A percentile compares a stretch with the other conserved stretches of the same genome.
phyloP scores from a whole-genome alignment of 2,888 invertebrate species.

The Catocala fraxini region DNA sequence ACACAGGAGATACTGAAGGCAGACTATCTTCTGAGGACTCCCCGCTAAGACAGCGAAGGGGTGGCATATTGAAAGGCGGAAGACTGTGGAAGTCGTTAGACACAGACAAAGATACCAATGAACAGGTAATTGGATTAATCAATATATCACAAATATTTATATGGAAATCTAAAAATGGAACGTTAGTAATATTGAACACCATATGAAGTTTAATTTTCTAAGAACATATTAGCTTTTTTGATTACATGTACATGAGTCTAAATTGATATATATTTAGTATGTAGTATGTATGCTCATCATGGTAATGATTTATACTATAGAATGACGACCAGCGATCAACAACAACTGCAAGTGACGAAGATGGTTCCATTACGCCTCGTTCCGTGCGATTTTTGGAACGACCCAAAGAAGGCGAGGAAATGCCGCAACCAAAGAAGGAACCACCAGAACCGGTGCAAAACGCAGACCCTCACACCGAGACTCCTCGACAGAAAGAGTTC shows the following conservation, averaged over 20 bases:
- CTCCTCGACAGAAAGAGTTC: slow-evolving; percentile 62
- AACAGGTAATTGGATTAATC: slow-evolving; percentile 76
- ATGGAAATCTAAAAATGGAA: no score
- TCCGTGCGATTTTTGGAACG: slow-evolving; percentile 90
- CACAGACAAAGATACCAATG: slow-evolving; percentile 76
- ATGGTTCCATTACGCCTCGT: slow-evolving; percentile 87
- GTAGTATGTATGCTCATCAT: no score
- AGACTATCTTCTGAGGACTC: slow-evolving; percentile 82
- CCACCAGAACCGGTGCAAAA: slow-evolving; percentile 41
- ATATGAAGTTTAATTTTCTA: no score
- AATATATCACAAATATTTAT: background rate
- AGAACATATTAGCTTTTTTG: no score
- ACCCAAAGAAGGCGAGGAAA: slow-evolving; percentile 74
- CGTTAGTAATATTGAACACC: no score
- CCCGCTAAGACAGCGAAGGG: slow-evolving; percentile 88
- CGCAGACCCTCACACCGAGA: slow-evolving; percentile 53
- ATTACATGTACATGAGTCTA: no score
- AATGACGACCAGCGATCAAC: slow-evolving; percentile 79
- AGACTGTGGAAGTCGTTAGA: slow-evolving; percentile 91
- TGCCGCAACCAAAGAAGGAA: slow-evolving; percentile 57
- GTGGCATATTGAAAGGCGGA: slow-evolving; percentile 93
- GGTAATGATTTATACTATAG: slow-evolving; percentile 45
- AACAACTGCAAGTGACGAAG: slow-evolving; percentile 86
- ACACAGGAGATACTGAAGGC: slow-evolving; percentile 75
- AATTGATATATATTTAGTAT: no score